phyloP scores from a whole-genome alignment of 2,888 invertebrate species.

The Odontomyia ornata region DNA sequence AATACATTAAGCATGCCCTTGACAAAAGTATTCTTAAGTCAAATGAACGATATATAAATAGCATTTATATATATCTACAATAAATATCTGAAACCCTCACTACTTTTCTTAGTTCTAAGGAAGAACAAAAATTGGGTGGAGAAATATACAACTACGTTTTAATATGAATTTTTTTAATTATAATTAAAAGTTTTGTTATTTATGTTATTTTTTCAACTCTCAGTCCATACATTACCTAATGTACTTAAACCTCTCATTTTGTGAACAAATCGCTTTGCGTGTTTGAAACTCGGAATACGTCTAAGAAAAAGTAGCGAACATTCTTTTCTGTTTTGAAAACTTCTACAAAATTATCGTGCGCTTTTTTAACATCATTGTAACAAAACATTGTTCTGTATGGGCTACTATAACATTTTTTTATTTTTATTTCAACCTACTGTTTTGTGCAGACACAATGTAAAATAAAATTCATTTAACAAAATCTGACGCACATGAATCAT shows the following conservation, averaged over 20 bases:
- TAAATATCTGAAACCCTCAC: neutral
- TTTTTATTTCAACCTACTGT: slow-evolving; percentile 4
- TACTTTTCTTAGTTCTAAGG: neutral
- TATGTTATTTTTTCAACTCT: slow-evolving; percentile 22
- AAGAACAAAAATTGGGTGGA: slow-evolving; percentile 61
- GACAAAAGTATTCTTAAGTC: too few species aligned
- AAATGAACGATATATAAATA: neutral
- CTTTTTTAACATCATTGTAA: neutral
- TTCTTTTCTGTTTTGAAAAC: neutral
- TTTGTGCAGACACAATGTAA: neutral
- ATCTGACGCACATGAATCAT: slow-evolving; percentile 37
- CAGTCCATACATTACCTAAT: slow-evolving; percentile 33
- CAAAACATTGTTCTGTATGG: slow-evolving; percentile 39
- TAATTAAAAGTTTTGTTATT: slow-evolving; percentile 20
- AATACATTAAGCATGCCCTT: neutral
- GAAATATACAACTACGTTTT: slow-evolving; percentile 56
- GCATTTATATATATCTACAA: neutral
- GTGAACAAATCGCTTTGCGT: slow-evolving; percentile 2
- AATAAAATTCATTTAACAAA: slow-evolving; percentile 33
- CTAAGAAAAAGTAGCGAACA: neutral
- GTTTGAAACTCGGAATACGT: slow-evolving; percentile 7
- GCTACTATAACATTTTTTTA: slow-evolving; percentile 21
- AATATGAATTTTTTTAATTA: slow-evolving; percentile 36
- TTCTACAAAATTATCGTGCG: neutral
- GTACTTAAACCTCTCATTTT: neutral